Percentiles rank a stretch among this genome's conserved stretches.
phyloP scores from a whole-genome alignment of 2,113 vertebrate genomes.

The Neogale vison region DNA sequence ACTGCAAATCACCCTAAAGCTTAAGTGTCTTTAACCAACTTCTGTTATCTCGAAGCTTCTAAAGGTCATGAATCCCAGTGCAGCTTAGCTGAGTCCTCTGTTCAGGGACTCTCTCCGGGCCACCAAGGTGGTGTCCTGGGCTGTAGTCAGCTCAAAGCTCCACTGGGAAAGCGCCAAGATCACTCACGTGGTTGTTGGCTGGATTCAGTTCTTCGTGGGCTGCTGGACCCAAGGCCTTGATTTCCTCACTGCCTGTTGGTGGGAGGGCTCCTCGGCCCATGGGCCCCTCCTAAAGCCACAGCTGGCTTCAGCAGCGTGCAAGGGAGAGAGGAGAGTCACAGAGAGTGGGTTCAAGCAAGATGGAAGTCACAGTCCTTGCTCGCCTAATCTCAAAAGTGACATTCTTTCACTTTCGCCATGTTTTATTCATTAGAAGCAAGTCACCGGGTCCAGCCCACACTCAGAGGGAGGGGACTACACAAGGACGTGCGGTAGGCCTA shows the following conservation, averaged over 20 bases:
- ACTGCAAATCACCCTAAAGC: not conserved
- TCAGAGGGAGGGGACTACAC: not conserved
- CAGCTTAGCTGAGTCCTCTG: not conserved
- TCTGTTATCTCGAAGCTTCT: not conserved
- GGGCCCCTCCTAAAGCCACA: not conserved
- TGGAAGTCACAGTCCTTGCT: not conserved
- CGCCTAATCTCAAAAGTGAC: not conserved
- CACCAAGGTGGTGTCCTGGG: not conserved
- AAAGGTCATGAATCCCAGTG: not conserved
- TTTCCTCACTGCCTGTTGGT: not conserved
- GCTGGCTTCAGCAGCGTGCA: not conserved
- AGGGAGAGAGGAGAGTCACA: not conserved
- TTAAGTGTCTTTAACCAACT: not conserved
- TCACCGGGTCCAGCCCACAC: not conserved
- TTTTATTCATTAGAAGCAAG: constrained; percentile 42
- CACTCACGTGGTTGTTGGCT: not conserved
- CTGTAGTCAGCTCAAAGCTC: not conserved
- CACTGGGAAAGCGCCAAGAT: not conserved
- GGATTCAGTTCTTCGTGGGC: not conserved
- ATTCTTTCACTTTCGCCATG: not conserved
- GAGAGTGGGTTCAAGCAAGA: not conserved
- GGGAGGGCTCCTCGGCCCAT: not conserved
- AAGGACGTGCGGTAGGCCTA: not conserved
- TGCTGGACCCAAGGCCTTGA: not conserved
- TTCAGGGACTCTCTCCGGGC: not conserved